Evolutionary conservation across 2,113 vertebrate species (phyloP), one percentile per base, ranked within the genome.

Genomic region (Leptosomus discolor): DNA sequence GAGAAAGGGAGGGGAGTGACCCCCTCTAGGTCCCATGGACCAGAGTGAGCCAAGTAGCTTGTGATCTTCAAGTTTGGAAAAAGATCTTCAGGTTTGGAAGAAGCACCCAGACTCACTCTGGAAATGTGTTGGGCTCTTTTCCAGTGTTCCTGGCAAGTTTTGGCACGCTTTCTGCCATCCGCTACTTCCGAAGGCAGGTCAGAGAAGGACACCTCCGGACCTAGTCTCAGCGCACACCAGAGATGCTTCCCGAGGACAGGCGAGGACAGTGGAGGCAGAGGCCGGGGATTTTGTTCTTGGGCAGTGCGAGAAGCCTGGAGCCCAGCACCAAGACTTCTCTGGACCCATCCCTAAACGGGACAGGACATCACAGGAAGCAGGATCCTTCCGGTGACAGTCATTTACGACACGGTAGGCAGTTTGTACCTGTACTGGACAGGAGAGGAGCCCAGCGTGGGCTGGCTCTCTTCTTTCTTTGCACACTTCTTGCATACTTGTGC

Each of bases 81-180:
- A 32, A 11, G 18, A 17, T 3, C 45, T 75, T 6, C 11, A 5
- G 27, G 22, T 13, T 12, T 9, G 70, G 58, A 36, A 71, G 75
- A 20, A 84, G 71, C 61, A 22, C 34, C 67, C 20, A 1, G 5
- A 3, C 43, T 94, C 6, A 94, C 83, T 0, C 11, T 48, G 85
- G 71, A 24, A 32, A 70, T 3, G 78, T 37, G 9, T 3, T 4
- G 90, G 82, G 54, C 58, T 97, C 78, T 97, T 95, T 88, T 95
- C 19, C 98, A 99, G 99, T 99, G 97, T 97, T 99, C 94, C 96
- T 99, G 98, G 99, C 99, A 3, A 99, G 99, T 43, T 91, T 99
- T 6, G 99, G 99, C 60, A 99, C 99, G 1, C 95, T 99, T 67
- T 99, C 99, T 18, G 99, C 99, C 73, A 99, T 99, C 94, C 98